Percentiles rank a stretch among this genome's conserved stretches.
Evolutionary conservation across 2,797 vertebrate genomes (phyloP).

Genomic region (Ctenopoma kingsleyae): DNA sequence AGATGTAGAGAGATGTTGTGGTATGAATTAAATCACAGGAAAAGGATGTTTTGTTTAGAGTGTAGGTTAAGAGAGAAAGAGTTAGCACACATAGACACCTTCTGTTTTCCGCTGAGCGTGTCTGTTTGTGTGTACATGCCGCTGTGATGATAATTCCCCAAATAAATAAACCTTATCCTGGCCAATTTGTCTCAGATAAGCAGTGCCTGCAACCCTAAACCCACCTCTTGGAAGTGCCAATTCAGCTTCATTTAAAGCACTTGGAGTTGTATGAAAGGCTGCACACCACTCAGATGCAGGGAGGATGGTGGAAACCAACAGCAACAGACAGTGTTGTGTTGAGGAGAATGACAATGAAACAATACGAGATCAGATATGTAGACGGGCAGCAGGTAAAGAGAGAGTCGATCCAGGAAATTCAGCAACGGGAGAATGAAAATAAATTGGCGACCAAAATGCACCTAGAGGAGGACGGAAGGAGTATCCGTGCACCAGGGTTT

Average conservation of each 20-base stretch:
- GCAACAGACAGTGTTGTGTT: conserved; percentile 13
- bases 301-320: conserved; percentile 17
- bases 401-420: not conserved
- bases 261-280: conserved; percentile 40
- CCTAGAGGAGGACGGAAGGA: conserved; percentile 10
- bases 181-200: conserved; percentile 74
- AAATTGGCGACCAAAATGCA: not conserved
- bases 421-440: not conserved
- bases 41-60: not conserved
- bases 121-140: conserved; percentile 1
- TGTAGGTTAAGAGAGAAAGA: conserved; percentile 3
- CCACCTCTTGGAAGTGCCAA: conserved; percentile 49
- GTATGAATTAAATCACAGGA: conserved; percentile 18
- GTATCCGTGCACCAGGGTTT: not conserved
- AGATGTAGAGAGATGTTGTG: conserved; percentile 18
- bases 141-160: conserved; percentile 50
- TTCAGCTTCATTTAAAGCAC: conserved; percentile 54
- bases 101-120: conserved; percentile 5
- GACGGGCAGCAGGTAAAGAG: conserved; percentile 10
- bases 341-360: conserved; percentile 17
- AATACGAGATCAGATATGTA: conserved; percentile 26
- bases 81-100: not conserved
- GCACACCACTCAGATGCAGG: conserved; percentile 8
- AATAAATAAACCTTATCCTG: conserved; percentile 70
- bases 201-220: conserved; percentile 56